Evolutionary conservation across 2,113 vertebrate species (phyloP).

Genomic region (Acanthochromis polyacanthus): DNA sequence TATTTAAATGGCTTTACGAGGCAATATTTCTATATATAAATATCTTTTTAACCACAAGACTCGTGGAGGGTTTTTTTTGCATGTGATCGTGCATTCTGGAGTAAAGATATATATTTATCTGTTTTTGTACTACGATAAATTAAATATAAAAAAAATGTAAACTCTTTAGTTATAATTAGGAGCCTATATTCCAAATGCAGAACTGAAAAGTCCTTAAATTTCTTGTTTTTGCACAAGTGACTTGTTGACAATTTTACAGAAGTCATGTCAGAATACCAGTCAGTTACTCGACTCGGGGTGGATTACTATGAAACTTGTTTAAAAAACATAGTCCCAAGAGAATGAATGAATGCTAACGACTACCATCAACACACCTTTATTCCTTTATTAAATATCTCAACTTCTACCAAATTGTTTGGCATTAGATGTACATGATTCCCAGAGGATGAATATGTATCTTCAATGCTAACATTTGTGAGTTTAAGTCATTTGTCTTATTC

Average conservation of each 20-base stretch:
- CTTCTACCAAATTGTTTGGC: too few species aligned
- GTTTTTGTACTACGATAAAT: not conserved
- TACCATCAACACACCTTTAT: too few species aligned
- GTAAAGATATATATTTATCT: slow-evolving; percentile 1
- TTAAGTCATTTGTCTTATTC: too few species aligned
- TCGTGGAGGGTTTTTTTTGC: not conserved
- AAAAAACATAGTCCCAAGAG: not conserved
- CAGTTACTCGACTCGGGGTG: not conserved
- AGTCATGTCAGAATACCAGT: not conserved
- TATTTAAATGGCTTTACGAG: slow-evolving; percentile 61
- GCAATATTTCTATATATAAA: slow-evolving; percentile 63
- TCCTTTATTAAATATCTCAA: too few species aligned
- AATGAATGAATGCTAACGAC: not conserved
- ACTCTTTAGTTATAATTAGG: not conserved
- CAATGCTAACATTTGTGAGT: too few species aligned
- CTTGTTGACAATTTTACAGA: not conserved
- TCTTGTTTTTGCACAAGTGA: not conserved
- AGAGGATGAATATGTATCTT: too few species aligned
- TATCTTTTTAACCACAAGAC: slow-evolving; percentile 53
- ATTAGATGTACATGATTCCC: too few species aligned
- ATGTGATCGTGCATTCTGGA: slow-evolving; percentile 29
- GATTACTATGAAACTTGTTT: not conserved
- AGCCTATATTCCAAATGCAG: not conserved
- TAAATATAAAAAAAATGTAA: not conserved
- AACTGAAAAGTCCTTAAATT: not conserved